Percentiles rank a stretch among this genome's conserved stretches.
Conservation (phyloP, 2,113 vertebrate genomes). For the Rhizomys pruinosus region DNA sequence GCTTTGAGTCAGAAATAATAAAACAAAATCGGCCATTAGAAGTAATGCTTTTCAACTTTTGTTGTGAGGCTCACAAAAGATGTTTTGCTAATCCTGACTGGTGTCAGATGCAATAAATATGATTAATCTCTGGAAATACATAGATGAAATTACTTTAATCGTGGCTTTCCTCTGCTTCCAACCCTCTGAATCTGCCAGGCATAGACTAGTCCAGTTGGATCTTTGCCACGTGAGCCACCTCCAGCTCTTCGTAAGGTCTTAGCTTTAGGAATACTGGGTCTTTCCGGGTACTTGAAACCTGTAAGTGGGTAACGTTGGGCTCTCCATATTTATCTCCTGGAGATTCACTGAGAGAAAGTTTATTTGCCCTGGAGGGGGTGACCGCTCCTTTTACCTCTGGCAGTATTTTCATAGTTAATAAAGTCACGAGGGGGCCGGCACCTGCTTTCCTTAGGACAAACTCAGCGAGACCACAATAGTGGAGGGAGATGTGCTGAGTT, state of each 20-base stretch:
- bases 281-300: conserved; percentile 8
- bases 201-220: neutral
- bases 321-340: neutral
- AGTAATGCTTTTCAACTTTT: conserved; percentile 72
- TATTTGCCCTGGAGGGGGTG: neutral
- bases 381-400: neutral
- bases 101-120: conserved; percentile 79
- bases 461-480: neutral
- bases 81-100: conserved; percentile 61
- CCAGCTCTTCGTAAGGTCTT: neutral
- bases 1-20: conserved; percentile 78
- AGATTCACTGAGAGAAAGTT: neutral
- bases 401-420: neutral
- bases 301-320: neutral
- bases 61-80: conserved; percentile 69
- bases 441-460: neutral
- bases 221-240: neutral
- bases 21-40: conserved; percentile 68
- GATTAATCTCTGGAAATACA: conserved; percentile 71
- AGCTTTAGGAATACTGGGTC: neutral
- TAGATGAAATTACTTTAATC: conserved; percentile 74
- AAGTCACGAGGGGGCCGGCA: neutral
- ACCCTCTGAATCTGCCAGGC: neutral
- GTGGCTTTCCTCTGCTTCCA: conserved; percentile 46
- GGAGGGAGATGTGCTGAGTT: neutral